Evolutionary conservation across 2,888 invertebrate genomes (phyloP).

Genomic region (Acheta domesticus): DNA sequence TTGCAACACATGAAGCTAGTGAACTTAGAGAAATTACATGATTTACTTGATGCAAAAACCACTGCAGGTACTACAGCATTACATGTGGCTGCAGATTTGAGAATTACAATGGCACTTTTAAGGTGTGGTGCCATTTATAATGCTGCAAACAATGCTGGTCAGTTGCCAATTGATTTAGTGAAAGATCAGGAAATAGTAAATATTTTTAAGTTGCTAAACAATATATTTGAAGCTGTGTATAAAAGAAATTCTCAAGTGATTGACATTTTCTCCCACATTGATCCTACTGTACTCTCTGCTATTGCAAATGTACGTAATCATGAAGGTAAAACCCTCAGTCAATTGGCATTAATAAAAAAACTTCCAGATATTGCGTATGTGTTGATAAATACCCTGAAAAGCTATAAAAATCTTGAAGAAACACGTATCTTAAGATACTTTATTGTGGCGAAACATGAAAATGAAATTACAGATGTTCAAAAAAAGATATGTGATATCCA

Average conservation of each 20-base stretch:
- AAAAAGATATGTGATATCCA: too few species aligned
- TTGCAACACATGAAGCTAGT: not conserved
- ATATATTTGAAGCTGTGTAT: slow-evolving; percentile 35
- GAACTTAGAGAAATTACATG: slow-evolving; percentile 31
- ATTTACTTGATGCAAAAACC: slow-evolving; percentile 39
- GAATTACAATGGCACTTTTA: slow-evolving; percentile 36
- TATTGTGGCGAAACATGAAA: too few species aligned
- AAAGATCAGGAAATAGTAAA: slow-evolving; percentile 33
- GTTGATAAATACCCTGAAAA: slow-evolving; percentile 19
- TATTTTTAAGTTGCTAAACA: slow-evolving; percentile 37
- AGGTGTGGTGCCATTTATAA: slow-evolving; percentile 38
- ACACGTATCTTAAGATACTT: too few species aligned
- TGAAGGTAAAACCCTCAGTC: slow-evolving; percentile 38
- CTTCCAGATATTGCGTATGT: slow-evolving; percentile 31
- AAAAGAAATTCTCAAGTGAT: slow-evolving; percentile 35
- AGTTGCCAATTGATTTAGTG: slow-evolving; percentile 35
- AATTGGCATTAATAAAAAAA: slow-evolving; percentile 34
- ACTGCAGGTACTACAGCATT: slow-evolving; percentile 33
- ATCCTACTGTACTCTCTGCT: slow-evolving; percentile 34
- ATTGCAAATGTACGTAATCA: slow-evolving; percentile 38
- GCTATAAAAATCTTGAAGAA: too few species aligned
- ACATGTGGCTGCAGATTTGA: slow-evolving; percentile 36
- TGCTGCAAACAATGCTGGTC: slow-evolving; percentile 35
- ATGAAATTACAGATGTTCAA: too few species aligned
- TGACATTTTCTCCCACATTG: slow-evolving; percentile 31